Percentiles rank a stretch among this genome's conserved stretches.
These are phyloP conservation scores for Orgyia antiqua DNA, from an alignment of 2,888 invertebrate genomes.

Conservation along the genomic window DNA sequence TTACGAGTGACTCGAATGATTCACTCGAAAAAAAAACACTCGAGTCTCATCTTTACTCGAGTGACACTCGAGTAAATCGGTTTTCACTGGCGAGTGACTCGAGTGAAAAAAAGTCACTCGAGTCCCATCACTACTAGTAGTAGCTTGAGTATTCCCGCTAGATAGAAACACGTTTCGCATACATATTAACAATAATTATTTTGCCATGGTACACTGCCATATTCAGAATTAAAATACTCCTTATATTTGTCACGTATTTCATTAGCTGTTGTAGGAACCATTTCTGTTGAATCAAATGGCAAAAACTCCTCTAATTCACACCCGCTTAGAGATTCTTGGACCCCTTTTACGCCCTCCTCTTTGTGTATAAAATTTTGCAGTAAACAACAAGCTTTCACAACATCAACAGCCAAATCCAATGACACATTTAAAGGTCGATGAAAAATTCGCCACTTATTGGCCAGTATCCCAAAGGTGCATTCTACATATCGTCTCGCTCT, in stretches of 20 bases:
- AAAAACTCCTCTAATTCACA: constrained; percentile 4
- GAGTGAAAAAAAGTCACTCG: too few species aligned
- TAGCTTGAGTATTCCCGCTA: constrained; percentile 6
- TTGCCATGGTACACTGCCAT: constrained; percentile 8
- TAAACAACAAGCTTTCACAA: constrained; percentile 7
- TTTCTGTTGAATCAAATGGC: constrained; percentile 3
- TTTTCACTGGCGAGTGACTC: too few species aligned
- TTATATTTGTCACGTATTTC: constrained; percentile 3
- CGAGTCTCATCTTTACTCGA: too few species aligned
- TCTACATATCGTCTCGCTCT: constrained; percentile 11
- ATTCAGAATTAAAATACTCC: constrained; percentile 7
- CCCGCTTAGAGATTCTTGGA: constrained; percentile 3
- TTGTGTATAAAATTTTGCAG: constrained; percentile 8
- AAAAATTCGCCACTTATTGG: constrained; percentile 12
- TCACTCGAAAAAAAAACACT: too few species aligned
- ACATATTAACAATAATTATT: constrained; percentile 7
- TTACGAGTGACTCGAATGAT: too few species aligned
- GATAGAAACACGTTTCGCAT: constrained; percentile 4
- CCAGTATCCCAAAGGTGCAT: constrained; percentile 13
- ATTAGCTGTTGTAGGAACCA: constrained; percentile 8
- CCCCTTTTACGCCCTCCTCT: constrained; percentile 1
- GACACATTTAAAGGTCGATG: constrained; percentile 12
- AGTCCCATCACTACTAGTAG: too few species aligned
- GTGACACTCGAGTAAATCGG: too few species aligned
- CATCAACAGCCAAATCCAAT: constrained; percentile 3